A percentile compares a stretch with the other conserved stretches of the same genome.
These are phyloP conservation scores for Taxidea taxus DNA, from an alignment of 2,113 vertebrate species.

Conservation along the genomic window DNA sequence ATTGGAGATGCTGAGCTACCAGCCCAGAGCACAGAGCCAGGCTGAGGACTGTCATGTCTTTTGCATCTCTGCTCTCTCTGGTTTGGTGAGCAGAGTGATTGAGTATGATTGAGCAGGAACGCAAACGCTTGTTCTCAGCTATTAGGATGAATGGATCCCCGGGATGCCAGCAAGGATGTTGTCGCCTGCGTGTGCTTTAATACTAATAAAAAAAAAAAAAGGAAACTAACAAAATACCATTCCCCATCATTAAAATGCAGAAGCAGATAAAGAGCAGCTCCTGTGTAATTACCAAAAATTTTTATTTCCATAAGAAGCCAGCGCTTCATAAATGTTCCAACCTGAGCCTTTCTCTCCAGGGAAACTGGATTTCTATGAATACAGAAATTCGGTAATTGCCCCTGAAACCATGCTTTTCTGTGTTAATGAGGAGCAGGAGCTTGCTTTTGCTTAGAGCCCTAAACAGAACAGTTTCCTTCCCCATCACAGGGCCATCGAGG, in stretches of 20 bases:
- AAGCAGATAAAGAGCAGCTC: constrained; percentile 59
- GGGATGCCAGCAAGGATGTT: neutral
- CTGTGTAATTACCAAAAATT: constrained; percentile 71
- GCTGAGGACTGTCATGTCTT: fast-evolving
- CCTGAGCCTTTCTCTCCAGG: constrained; percentile 35
- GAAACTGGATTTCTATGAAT: constrained; percentile 45
- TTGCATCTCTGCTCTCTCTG: neutral
- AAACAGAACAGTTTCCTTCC: neutral
- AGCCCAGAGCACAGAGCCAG: neutral
- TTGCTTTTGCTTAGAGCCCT: constrained; percentile 1
- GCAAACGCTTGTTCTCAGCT: neutral
- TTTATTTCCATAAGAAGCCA: constrained; percentile 71
- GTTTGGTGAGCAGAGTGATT: constrained; percentile 14
- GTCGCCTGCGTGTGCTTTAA: neutral
- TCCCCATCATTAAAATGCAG: constrained; percentile 57
- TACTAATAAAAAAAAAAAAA: neutral
- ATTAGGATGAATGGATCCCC: constrained; percentile 7
- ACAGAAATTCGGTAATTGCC: constrained; percentile 31
- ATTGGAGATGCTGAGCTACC: neutral
- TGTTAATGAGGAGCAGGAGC: constrained; percentile 15
- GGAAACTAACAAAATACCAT: constrained; percentile 43
- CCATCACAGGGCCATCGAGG: neutral
- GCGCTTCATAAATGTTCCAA: constrained; percentile 52
- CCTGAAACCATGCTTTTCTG: constrained; percentile 17
- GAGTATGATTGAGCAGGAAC: neutral